Base-by-base conservation (phyloP, 2,797 vertebrate species). In the Brotula barbata region DNA sequence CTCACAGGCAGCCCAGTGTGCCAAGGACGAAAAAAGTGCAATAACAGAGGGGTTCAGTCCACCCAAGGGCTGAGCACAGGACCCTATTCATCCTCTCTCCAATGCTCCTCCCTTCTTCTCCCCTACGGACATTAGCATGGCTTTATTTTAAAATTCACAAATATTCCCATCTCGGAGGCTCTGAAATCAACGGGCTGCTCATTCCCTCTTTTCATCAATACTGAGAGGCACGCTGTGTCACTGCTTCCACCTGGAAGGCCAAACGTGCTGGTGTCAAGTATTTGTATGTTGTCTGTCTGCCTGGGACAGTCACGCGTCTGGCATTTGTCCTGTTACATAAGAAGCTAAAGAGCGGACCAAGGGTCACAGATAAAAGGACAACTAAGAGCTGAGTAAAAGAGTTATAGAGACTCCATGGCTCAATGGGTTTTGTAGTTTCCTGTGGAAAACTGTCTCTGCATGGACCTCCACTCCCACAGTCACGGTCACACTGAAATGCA, bases 1-100 rank as follows among this genome's bases (percentile, higher is more conserved):
- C 90, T 92, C 92, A 95, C 92, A 94, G 90, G 85, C 89, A 65
- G 77, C 66, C 69, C 85, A 86, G 90, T 92, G 90, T 91, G 90
- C 87, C 86, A 75, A 71, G 79, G 84, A 81, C 73, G 73, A 90
- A 91, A 93, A 92, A 90, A 89, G 79, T 48, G 74, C 71, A 68
- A 82, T 33, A 33, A 90, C 90, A 89, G 82, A 78, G 80, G 88
- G 88, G 89, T 92, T 92, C 90, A 93, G 89, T 92, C 86, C 88
- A 53, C 80, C 84, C 75, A 74, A 78, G 77, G 78, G 82, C 54
- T 22, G 84, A 90, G 91, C 88, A 92, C 91, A 94, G 91, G 87
- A 92, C 82, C 84, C 60, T 74, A 90, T 93, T 93, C 92, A 93
- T 93, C 86, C 66, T 66, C 83, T 81, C 51, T 82, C 61, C 62